Base-by-base conservation (phyloP, 53 echinoderm and acorn worm genomes). In the Hippasteria phrygiana region DNA sequence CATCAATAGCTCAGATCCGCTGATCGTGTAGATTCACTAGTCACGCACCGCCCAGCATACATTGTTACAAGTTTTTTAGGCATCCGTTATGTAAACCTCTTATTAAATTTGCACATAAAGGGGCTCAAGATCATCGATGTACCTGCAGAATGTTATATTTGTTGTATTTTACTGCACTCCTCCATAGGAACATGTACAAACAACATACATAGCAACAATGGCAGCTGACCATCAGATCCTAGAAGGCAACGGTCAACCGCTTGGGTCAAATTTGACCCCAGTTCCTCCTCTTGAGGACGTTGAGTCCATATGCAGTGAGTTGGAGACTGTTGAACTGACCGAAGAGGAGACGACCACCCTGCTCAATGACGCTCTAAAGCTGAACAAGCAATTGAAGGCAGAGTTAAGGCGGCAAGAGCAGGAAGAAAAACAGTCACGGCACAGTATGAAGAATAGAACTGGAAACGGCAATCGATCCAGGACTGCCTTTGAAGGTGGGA, bases 331-430 rank as follows among this genome's bases (percentile, higher is more conserved):
- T 18, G 66, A 77, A 14, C 48, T 88, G 9, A 88, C 88, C 0
- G 88, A 88, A 12, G 77, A 88, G 14, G 65, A 88, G 50, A 66
- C 88, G 13, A 24, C 42, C 17, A 6, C 75, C 14, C 77, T 88
- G 43, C 77, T 88, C 33, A 41, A 45, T 10, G 88, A 88, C 14
- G 88, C 88, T 7, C 54, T 88, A 45, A 53, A 75, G 29, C 37
- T 88, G 28, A 88, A 88, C 76, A 88, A 77, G 46, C 42, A 65
- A 5, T 65, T 88, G 22, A 88, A 88, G 47, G 88, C 38, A 11
- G 88, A 88, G 48, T 17, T 88, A 48, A 41, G 77, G 24, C 54
- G 88, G n/a, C 88, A 77, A 39, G 88, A 88, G 46, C 24, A 62
- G 66, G 65, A 62, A 37, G 46, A 63, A 20, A 65, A 12, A 17